These are phyloP conservation scores for Pituophis catenifer DNA, from an alignment of 2,113 vertebrate genomes.

Conservation along the genomic window DNA sequence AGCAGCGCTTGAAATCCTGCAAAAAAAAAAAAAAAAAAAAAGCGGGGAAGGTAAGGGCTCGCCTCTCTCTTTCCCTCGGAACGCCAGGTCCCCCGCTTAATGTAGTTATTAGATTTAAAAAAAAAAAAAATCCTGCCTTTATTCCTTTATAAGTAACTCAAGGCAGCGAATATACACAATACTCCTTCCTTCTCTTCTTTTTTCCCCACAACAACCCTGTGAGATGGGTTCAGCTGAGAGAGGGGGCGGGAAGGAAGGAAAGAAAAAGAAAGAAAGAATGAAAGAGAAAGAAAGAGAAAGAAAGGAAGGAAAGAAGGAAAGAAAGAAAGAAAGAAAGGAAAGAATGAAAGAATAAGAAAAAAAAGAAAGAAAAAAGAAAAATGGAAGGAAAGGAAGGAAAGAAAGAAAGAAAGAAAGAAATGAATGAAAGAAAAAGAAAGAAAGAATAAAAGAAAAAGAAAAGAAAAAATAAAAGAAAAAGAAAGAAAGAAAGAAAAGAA, in stretches of 20 bases:
- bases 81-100: neutral
- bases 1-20: neutral
- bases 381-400: no score
- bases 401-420: no score
- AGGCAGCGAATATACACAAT: neutral
- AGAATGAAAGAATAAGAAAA: no score
- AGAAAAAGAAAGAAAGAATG: no score
- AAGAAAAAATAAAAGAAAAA: no score
- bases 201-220: neutral
- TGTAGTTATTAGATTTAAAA: neutral
- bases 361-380: no score
- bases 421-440: no score
- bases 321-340: no score
- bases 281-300: rapidly evolving
- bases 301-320: no score
- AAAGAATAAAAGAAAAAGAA: no score
- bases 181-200: neutral
- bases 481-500: no score
- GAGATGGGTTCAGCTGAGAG: neutral
- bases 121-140: neutral
- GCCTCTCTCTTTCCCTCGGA: neutral
- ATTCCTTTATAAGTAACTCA: neutral
- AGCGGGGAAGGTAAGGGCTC: neutral
- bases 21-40: no score
- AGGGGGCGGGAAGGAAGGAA: rapidly evolving